Base-by-base conservation (phyloP, 1,140 invertebrate species). In the Drosophila kurseongensis region DNA sequence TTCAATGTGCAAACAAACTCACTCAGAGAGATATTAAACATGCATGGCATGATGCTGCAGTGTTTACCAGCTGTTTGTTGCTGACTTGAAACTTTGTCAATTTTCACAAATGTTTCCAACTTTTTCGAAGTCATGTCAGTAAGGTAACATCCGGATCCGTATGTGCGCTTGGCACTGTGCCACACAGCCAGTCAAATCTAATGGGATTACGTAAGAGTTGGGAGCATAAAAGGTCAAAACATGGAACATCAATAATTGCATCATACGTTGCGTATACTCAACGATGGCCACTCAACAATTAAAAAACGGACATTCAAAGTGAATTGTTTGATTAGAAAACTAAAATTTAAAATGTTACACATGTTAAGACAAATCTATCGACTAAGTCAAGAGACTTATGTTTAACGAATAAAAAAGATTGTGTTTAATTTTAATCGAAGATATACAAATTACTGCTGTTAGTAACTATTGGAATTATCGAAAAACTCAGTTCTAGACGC, bases 1-100 rank as follows among this genome's bases (percentile, higher is more conserved):
- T 38, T 13, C 29, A 13, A 41, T 66, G 65, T 27, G 45, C 13
- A 38, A 32, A 29, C 12, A 45, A 50, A 13, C 45, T 32, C 32
- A 18, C 47, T 52, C 10, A 38, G 48, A 47, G 48, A 10, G 44
- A 54, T 51, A 74, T 79, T 79, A 79, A 54, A 56, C 67, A 78
- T 73, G 76, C 67, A 60, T 78, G 67, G 35, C 63, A 65, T 59
- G 65, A 23, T 50, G 75, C 57, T 57, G 75, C 67, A 45, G 36
- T 78, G 75, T 78, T 78, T 78, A 73, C 76, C 75, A 66, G 51
- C 56, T 60, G 68, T 73, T 74, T 74, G 71, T 62, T 74, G 71
- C 71, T 29, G 51, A 56, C 58, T 57, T 52, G 35, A 80, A 79
- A 79, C 69, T 79, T 79, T 79, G 77, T 79, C 76, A 79, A 79